phyloP scores from a whole-genome alignment of 2,113 vertebrate genomes.

The Lasiurus borealis region DNA sequence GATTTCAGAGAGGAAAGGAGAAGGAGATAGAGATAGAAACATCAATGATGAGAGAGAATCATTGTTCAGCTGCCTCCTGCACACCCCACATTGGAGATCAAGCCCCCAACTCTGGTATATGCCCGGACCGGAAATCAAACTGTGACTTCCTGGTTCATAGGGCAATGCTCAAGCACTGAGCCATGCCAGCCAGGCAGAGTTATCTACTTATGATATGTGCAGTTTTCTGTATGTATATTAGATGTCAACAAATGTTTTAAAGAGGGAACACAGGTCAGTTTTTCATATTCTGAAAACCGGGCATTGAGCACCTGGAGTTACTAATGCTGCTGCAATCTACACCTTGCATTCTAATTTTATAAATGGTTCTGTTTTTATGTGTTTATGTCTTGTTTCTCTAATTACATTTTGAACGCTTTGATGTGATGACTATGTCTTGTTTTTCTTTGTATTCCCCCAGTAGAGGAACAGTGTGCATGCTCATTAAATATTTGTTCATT shows the following conservation, averaged over 20 bases:
- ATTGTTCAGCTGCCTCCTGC: no score
- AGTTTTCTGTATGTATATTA: neutral
- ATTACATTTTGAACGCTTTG: conserved; percentile 73
- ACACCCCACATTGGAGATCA: no score
- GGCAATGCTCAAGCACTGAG: no score
- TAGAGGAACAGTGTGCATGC: conserved; percentile 7
- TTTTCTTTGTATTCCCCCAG: conserved; percentile 60
- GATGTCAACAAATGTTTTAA: neutral
- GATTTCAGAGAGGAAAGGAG: no score
- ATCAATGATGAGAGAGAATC: no score
- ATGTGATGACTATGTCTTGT: conserved; percentile 11
- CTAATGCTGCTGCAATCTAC: conserved; percentile 57
- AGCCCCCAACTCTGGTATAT: no score
- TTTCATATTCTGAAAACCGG: conserved; percentile 37
- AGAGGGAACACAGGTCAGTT: conserved; percentile 16
- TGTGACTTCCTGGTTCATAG: no score
- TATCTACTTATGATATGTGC: neutral
- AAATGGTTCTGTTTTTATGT: conserved; percentile 65
- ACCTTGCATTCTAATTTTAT: conserved; percentile 58
- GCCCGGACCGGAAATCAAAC: no score
- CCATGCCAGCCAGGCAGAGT: neutral
- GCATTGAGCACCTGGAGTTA: conserved; percentile 41
- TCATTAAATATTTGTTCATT: conserved; percentile 70
- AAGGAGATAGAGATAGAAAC: no score
- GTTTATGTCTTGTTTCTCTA: conserved; percentile 65